Evolutionary conservation across 1,140 invertebrate genomes (phyloP), one percentile per base, ranked within the genome.

Genomic region (Drosophila sucinea): DNA sequence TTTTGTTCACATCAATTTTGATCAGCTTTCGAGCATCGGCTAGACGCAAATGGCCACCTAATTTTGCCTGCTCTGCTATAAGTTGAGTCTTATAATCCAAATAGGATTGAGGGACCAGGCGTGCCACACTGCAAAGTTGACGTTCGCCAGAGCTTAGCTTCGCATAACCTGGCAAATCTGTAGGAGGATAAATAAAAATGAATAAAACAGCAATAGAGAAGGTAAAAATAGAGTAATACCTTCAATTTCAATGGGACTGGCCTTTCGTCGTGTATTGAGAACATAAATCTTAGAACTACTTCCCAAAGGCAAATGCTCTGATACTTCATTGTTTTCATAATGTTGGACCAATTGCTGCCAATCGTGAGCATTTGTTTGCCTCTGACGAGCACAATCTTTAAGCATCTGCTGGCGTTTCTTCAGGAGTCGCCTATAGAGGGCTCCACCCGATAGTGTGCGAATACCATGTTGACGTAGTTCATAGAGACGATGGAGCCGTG

Each of bases 1-100:
- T 98, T 93, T 98, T 98, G 92, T 98, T 98, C 1, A 98, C 97
- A 94, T 98, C 97, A 70, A 98, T 98, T 92, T 98, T 98, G 8
- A 98, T 94, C 5, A 98, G 93, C 33, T 94, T 93, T 54, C 97
- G 93, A 0, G 97, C 97, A 90, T 97, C 96, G 23, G 96, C 94
- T 27, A 98, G 92, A 68, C 95, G 94, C 6, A 98, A 91, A 74
- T 93, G 93, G 1, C 95, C 96, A 1, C 95, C 96, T 60, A 94
- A 93, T 81, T 96, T 96, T 64, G 95, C 94, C 91, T 96, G 96
- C 86, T 98, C 97, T 1, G 93, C 90, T 27, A 97, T 94, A 5
- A 98, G 91, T 47, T 95, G 92, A 5, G 94, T 93, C 74, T 96
- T 96, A 79, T 97, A 96, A 60, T 97, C 95, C 40, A 97, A 92